phyloP scores from a whole-genome alignment of 2,113 vertebrate species.

The Macaca mulatta region DNA sequence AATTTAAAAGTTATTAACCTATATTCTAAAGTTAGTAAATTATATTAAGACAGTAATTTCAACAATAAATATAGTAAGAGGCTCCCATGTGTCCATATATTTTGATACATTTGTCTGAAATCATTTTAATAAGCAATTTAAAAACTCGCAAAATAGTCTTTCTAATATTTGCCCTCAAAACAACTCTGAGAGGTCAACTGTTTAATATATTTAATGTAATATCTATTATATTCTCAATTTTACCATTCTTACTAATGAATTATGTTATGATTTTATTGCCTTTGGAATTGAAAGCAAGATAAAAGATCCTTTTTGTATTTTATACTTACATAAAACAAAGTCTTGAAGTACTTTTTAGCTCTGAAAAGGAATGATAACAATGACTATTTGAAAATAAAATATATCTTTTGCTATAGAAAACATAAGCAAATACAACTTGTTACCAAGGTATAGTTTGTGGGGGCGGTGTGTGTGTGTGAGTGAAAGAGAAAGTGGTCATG shows the following conservation, averaged over 20 bases:
- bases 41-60: background rate
- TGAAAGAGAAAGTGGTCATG: background rate
- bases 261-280: background rate
- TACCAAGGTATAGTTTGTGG: background rate
- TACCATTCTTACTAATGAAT: background rate
- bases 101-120: background rate
- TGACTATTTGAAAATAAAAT: background rate
- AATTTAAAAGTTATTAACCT: background rate
- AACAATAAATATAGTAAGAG: background rate
- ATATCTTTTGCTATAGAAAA: background rate
- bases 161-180: background rate
- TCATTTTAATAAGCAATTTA: background rate
- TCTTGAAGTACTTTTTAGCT: background rate
- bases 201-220: background rate
- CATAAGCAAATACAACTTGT: background rate
- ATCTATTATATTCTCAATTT: background rate
- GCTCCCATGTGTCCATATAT: background rate
- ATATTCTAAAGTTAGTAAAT: background rate
- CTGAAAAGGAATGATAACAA: background rate
- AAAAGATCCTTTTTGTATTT: background rate
- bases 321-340: background rate
- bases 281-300: background rate
- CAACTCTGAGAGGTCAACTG: background rate
- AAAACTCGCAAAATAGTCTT: background rate
- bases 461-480: accelerated